Conservation (phyloP, 2,797 vertebrate species). For the Malurus leucopterus region DNA sequence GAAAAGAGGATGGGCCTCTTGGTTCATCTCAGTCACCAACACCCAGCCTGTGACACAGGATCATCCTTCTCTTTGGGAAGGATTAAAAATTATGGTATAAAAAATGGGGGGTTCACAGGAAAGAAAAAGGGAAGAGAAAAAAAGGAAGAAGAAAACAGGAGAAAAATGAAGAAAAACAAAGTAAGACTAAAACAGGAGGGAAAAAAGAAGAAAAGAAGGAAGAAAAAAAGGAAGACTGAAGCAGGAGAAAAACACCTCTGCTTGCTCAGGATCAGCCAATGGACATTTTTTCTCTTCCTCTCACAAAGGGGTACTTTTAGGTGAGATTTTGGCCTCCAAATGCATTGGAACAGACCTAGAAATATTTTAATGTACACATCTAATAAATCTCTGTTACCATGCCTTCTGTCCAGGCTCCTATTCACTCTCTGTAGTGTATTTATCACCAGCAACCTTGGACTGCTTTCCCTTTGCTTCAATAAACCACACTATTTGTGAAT, state of each 20-base stretch:
- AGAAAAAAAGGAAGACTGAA: background rate
- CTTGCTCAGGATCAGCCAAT: accelerated
- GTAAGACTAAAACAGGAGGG: background rate
- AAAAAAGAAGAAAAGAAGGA: background rate
- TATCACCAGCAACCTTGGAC: background rate
- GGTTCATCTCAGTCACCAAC: background rate
- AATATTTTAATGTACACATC: background rate
- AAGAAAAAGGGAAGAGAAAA: background rate
- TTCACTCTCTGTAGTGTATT: background rate
- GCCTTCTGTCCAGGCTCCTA: background rate
- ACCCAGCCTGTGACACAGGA: background rate
- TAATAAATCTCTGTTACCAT: background rate
- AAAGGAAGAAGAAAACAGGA: background rate
- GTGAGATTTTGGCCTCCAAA: background rate
- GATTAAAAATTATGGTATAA: background rate
- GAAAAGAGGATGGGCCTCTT: background rate
- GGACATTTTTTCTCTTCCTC: background rate
- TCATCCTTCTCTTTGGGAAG: background rate
- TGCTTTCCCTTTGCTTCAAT: background rate
- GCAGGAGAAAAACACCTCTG: background rate
- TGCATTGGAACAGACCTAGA: background rate
- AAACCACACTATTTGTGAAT: background rate
- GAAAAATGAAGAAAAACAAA: background rate
- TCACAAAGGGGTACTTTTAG: background rate
- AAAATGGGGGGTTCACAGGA: background rate